Conservation (phyloP, 2,113 vertebrate species). For the Oreochromis spilurus region DNA sequence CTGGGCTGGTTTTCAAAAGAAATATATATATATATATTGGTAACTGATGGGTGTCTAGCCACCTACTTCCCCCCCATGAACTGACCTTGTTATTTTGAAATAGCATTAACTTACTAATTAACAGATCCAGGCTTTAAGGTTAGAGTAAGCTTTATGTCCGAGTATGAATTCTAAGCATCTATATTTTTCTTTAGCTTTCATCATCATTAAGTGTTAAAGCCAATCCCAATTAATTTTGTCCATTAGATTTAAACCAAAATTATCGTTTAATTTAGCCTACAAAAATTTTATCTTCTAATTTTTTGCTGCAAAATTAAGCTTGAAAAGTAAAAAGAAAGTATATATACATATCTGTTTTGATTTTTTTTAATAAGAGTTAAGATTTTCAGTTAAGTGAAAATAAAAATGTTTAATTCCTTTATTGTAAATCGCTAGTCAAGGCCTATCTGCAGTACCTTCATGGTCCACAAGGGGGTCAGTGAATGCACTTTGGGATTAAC, state of each 20-base stretch:
- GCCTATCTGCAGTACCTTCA: neutral
- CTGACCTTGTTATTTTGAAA: neutral
- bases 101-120: neutral
- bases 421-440: neutral
- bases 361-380: neutral
- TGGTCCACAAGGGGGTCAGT: neutral
- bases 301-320: fast-evolving
- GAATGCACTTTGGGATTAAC: neutral
- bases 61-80: neutral
- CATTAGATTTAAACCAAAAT: neutral
- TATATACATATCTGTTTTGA: neutral
- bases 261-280: fast-evolving
- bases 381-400: neutral
- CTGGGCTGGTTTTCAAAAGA: neutral
- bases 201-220: fast-evolving
- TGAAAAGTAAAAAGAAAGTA: neutral
- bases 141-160: fast-evolving
- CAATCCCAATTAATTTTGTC: neutral
- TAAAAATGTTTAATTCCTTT: neutral
- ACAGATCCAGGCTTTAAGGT: neutral
- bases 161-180: neutral
- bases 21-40: neutral
- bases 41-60: neutral
- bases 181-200: neutral
- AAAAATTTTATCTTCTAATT: neutral